These are phyloP conservation scores for Hirtodrosophila trivittata DNA, from an alignment of 2,888 invertebrate species.

Conservation along the genomic window DNA sequence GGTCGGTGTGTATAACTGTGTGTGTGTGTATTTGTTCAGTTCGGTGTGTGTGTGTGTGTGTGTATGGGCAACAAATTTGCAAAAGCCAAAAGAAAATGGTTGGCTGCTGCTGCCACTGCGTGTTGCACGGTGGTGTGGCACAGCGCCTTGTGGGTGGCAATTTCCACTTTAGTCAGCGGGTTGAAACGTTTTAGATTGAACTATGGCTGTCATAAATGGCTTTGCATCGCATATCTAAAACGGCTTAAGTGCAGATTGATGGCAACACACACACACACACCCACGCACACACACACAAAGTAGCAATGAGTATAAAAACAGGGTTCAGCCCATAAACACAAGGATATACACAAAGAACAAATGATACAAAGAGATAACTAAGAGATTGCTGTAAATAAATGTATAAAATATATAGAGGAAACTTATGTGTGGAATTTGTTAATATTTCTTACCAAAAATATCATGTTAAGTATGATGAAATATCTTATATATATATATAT, in stretches of 20 bases:
- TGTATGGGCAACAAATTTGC: slow-evolving; percentile 59
- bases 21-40: not conserved
- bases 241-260: slow-evolving; percentile 69
- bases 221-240: slow-evolving; percentile 66
- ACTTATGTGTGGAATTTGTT: too few species aligned
- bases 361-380: too few species aligned
- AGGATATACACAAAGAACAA: too few species aligned
- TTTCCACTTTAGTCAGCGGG: slow-evolving; percentile 69
- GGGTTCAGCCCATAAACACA: too few species aligned
- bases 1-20: slow-evolving; percentile 6
- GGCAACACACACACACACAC: too few species aligned
- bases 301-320: slow-evolving; percentile 13
- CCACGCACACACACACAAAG: slow-evolving; percentile 37
- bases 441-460: too few species aligned
- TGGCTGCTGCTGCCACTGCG: slow-evolving; percentile 17
- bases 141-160: slow-evolving; percentile 51
- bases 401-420: too few species aligned
- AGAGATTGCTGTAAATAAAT: too few species aligned
- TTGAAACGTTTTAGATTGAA: slow-evolving; percentile 70
- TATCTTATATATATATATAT: too few species aligned
- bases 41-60: slow-evolving; percentile 15
- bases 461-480: too few species aligned
- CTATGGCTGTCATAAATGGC: slow-evolving; percentile 74
- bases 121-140: slow-evolving; percentile 4
- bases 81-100: slow-evolving; percentile 76